Base-by-base conservation (phyloP, 2,888 invertebrate species). In the Disparrhopalites patrizii region DNA sequence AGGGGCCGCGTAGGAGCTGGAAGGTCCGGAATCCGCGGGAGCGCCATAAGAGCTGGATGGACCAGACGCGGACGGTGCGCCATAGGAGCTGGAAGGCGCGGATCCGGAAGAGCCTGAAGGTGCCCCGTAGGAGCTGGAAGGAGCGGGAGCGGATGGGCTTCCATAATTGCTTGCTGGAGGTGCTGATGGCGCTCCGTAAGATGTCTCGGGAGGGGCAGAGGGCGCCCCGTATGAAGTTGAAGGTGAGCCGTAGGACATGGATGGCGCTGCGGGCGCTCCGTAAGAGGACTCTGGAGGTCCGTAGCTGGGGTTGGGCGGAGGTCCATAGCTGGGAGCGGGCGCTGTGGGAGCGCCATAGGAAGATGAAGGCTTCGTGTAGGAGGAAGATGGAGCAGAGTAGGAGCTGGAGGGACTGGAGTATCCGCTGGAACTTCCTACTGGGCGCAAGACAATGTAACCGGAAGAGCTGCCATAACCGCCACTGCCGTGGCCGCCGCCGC, bases 401-500 rank as follows among this genome's bases (percentile, higher is more conserved):
- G 61, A 61, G n/a, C 61, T 61, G 8, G 36, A 36, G n/a, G 51
- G 61, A 28, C 51, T 52, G 36, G 58, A 58, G 27, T 43, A 56
- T 31, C 63, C 56, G 3, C 47, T 13, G 23, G 55, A 56, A 18
- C 56, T 31, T 18, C 68, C 71, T 56, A 72, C 73, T 10, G 71
- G 67, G 31, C 69, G 70, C 52, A 73, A 70, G 23, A 73, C 72
- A 58, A 73, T 72, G 68, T 67, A 72, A 13, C 73, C 73, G 18
- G 73, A 68, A 64, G 66, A 57, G 18, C 60, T 31, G 2, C 51
- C 23, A 7, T 56, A 25, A 10, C 69, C 63, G 30, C 62, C 51
- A 28, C 62, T 30, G 27, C 52, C 38, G 20, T 61, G 36, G 3
- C 62, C 40, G 15, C 65, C 47, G 25, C 68, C 61, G 28, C 60